Evolutionary conservation across 2,797 vertebrate species (phyloP).

Genomic region (Myotis planiceps): DNA sequence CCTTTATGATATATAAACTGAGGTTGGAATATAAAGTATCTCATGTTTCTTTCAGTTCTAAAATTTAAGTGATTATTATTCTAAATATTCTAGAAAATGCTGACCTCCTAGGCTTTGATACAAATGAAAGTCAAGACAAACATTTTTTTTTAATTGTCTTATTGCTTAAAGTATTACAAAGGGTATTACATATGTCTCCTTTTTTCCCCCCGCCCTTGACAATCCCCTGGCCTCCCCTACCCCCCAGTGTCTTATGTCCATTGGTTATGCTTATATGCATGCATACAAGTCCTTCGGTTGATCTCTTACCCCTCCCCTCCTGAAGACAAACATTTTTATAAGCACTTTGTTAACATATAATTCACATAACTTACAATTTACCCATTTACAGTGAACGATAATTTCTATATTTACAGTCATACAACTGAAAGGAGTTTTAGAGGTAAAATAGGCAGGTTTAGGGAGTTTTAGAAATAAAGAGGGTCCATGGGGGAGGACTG

Average conservation of each 20-base stretch:
- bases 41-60: neutral
- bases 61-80: neutral
- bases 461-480: too few species aligned
- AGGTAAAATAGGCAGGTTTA: too few species aligned
- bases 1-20: neutral
- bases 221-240: too few species aligned
- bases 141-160: neutral
- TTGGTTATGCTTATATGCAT: too few species aligned
- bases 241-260: too few species aligned
- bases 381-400: neutral
- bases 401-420: neutral
- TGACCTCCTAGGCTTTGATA: neutral
- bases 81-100: neutral
- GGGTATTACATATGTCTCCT: too few species aligned
- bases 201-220: too few species aligned
- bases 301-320: too few species aligned
- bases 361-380: neutral
- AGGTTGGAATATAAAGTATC: neutral
- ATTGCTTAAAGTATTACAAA: too few species aligned
- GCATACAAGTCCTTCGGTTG: too few species aligned
- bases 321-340: neutral
- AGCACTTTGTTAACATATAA: neutral
- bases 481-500: too few species aligned
- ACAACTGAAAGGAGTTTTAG: too few species aligned
- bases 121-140: neutral